These are phyloP conservation scores for Alectoris magna DNA, from an alignment of 2,797 vertebrate genomes.

Conservation along the genomic window DNA sequence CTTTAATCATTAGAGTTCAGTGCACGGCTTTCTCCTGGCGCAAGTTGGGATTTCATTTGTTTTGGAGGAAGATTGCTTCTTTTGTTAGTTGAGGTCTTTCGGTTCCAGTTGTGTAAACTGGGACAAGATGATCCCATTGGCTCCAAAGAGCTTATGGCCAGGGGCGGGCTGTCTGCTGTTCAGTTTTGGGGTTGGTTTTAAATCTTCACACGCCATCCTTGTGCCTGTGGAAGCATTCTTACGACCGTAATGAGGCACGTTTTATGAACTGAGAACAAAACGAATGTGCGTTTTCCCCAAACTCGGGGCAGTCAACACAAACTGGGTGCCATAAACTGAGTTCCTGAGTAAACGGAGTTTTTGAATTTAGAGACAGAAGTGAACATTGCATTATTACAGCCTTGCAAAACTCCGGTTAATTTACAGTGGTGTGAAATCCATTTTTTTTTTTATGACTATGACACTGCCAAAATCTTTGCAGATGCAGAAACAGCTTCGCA, in stretches of 20 bases:
- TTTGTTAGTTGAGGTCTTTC: constrained; percentile 58
- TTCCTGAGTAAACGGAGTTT: neutral
- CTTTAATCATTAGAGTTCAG: constrained; percentile 70
- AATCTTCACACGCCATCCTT: neutral
- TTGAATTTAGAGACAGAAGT: neutral
- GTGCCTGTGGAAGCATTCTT: neutral
- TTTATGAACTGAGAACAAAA: neutral
- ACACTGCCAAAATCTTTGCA: constrained; percentile 73
- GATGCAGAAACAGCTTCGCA: constrained; percentile 60
- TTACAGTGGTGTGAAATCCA: constrained; percentile 43
- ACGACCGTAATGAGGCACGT: neutral
- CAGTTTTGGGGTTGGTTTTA: neutral
- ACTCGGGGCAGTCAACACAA: neutral
- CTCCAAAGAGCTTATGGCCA: neutral
- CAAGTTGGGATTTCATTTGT: constrained; percentile 31
- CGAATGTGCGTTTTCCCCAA: neutral
- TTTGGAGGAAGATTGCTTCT: constrained; percentile 51
- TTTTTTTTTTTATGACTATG: constrained; percentile 49
- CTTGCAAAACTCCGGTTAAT: constrained; percentile 57
- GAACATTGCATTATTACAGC: neutral
- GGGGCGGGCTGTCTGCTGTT: neutral
- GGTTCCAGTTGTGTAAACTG: constrained; percentile 54
- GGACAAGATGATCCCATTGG: neutral
- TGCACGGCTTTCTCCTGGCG: constrained; percentile 56
- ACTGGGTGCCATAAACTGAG: accelerated